A percentile compares a stretch with the other conserved stretches of the same genome.
These are phyloP conservation scores for Aythya baeri DNA, from an alignment of 2,113 vertebrate genomes.

Conservation along the genomic window DNA sequence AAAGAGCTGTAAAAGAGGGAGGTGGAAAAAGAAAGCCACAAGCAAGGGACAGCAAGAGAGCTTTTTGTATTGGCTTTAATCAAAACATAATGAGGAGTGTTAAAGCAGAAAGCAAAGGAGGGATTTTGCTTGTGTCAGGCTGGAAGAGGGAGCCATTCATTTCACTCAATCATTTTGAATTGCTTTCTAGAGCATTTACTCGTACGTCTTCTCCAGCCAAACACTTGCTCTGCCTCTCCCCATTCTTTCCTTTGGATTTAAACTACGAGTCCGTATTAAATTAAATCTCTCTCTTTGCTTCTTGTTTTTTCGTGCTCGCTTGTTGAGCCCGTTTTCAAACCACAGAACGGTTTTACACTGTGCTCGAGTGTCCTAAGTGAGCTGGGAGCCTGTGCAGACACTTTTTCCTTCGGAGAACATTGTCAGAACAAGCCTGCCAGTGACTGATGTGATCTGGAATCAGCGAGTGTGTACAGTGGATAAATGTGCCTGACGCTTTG, in stretches of 20 bases:
- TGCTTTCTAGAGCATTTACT: constrained; percentile 7
- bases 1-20: not conserved
- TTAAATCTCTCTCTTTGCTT: not conserved
- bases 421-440: constrained; percentile 51
- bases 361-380: not conserved
- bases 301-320: not conserved
- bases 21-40: not conserved
- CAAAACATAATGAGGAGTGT: constrained; percentile 22
- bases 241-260: not conserved
- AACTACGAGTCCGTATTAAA: not conserved
- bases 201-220: constrained; percentile 47
- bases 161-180: constrained; percentile 45
- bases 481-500: constrained; percentile 73
- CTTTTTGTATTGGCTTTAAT: constrained; percentile 31
- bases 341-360: not conserved
- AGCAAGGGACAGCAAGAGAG: constrained; percentile 2
- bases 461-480: constrained; percentile 71
- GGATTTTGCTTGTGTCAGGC: constrained; percentile 61
- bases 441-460: constrained; percentile 68
- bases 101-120: constrained; percentile 7
- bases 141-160: constrained; percentile 29
- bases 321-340: not conserved
- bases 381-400: not conserved
- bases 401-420: constrained; percentile 27
- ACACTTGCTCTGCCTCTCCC: constrained; percentile 7